These are phyloP conservation scores for Mystacornis crossleyi DNA, from an alignment of 2,113 vertebrate genomes.

Conservation along the genomic window DNA sequence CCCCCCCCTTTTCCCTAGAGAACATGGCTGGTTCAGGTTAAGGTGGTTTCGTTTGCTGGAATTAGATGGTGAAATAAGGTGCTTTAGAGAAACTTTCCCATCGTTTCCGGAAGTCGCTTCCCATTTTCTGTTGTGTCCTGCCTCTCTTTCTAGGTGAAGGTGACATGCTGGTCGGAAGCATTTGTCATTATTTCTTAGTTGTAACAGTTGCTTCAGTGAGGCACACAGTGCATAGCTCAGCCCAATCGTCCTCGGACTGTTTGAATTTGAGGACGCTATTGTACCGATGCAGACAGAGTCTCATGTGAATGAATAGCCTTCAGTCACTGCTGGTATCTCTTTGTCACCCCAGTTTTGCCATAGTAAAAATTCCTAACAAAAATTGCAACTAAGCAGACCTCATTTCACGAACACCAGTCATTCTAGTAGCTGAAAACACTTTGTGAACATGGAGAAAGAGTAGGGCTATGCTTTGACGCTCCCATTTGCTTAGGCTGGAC, in stretches of 20 bases:
- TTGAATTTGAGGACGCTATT: not conserved
- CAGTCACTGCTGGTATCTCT: not conserved
- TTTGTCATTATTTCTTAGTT: not conserved
- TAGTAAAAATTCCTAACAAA: not conserved
- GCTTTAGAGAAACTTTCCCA: not conserved
- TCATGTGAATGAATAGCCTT: not conserved
- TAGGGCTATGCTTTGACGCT: not conserved
- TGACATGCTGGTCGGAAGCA: not conserved
- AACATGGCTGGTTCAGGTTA: not conserved
- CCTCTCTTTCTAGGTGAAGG: not conserved
- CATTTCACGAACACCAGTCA: not conserved
- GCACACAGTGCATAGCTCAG: not conserved
- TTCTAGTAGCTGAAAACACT: not conserved
- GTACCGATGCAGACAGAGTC: not conserved
- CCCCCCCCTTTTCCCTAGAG: not conserved
- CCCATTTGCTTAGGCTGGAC: not conserved
- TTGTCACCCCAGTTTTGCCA: not conserved
- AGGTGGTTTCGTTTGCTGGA: not conserved
- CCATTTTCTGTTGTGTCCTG: not conserved
- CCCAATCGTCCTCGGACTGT: accelerated
- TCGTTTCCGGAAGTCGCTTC: not conserved
- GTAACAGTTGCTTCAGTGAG: not conserved
- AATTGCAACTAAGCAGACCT: not conserved
- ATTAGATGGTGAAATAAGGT: not conserved
- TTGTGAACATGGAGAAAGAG: not conserved